These are phyloP conservation scores for Acinonyx jubatus DNA, from an alignment of 2,113 vertebrate genomes.

Conservation along the genomic window DNA sequence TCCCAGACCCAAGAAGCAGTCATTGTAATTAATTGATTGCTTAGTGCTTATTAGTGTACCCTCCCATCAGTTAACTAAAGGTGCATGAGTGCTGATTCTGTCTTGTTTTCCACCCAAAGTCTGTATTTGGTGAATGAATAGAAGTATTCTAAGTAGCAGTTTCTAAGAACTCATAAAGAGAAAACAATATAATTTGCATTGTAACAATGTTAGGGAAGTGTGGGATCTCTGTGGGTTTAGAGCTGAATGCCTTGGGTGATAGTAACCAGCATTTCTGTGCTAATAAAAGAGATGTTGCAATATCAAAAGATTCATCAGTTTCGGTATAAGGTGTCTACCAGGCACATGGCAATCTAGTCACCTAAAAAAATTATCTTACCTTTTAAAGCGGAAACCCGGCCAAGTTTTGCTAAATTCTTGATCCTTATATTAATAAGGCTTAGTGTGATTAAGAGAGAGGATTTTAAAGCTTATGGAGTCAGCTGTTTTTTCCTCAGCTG, in stretches of 20 bases:
- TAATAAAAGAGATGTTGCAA: neutral
- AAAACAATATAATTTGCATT: neutral
- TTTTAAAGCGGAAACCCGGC: neutral
- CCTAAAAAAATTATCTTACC: neutral
- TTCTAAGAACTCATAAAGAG: neutral
- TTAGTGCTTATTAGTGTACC: neutral
- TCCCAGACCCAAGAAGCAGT: neutral
- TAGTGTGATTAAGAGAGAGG: neutral
- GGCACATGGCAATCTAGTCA: neutral
- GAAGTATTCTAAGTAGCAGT: neutral
- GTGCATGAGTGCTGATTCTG: neutral
- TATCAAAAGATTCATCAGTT: neutral
- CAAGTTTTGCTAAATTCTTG: constrained; percentile 1
- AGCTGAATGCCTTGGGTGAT: neutral
- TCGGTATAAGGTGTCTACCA: neutral
- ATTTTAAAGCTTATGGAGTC: constrained; percentile 46
- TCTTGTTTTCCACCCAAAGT: neutral
- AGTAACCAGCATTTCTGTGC: neutral
- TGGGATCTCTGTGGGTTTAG: neutral
- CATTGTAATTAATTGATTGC: neutral
- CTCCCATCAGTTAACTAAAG: neutral
- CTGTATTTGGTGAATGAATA: neutral
- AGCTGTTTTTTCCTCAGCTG: constrained; percentile 50
- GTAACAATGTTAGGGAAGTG: neutral
- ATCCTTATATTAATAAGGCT: constrained; percentile 60